A percentile compares a stretch with the other conserved stretches of the same genome.
These are phyloP conservation scores for Condylura cristata DNA, from an alignment of 2,113 vertebrate genomes.

Conservation along the genomic window DNA sequence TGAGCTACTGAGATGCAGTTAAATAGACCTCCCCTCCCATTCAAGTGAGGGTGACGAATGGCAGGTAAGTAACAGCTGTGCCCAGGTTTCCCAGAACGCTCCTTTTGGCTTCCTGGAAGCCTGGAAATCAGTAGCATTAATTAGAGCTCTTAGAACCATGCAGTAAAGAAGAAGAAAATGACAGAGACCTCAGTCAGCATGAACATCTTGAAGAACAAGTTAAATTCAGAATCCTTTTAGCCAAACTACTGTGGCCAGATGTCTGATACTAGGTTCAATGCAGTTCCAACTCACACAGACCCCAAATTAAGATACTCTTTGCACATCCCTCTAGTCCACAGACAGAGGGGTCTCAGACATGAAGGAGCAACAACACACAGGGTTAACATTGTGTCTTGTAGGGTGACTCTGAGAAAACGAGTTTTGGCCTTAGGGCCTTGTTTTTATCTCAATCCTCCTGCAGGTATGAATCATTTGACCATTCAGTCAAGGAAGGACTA, in stretches of 20 bases:
- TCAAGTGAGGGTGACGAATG: background rate
- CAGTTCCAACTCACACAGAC: background rate
- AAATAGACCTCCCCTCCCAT: background rate
- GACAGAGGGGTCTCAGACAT: background rate
- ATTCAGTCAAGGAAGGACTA: background rate
- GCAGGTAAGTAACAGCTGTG: background rate
- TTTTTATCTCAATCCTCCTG: background rate
- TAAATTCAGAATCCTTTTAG: background rate
- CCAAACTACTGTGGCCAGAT: background rate
- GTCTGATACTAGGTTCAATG: background rate
- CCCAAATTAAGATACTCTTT: background rate
- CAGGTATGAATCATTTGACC: background rate
- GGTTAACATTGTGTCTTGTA: background rate
- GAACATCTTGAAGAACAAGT: background rate
- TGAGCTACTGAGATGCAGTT: background rate
- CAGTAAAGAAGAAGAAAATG: background rate
- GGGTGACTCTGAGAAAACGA: background rate
- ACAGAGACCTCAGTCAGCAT: background rate
- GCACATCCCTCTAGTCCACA: background rate
- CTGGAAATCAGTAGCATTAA: background rate
- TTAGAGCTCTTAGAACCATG: background rate
- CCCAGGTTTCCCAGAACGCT: background rate
- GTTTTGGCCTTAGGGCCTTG: background rate
- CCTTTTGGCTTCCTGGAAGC: background rate
- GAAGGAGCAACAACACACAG: background rate